Evolutionary conservation across 2,113 vertebrate species (phyloP).

Genomic region (Paramisgurnus dabryanus): DNA sequence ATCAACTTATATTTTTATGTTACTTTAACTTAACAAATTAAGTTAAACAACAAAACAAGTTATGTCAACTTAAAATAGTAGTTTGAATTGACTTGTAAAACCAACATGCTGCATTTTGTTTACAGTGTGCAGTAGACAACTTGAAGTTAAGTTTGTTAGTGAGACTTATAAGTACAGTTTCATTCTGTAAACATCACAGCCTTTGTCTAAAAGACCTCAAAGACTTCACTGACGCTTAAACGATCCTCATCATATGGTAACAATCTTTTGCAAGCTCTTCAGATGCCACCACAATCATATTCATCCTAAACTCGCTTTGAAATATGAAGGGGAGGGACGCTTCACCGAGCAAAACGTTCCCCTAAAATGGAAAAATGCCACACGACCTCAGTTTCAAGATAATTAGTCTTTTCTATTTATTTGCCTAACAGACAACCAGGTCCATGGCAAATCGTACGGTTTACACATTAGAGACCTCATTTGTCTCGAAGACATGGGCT

Average conservation of each 20-base stretch:
- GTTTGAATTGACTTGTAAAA: too few relatives aligned
- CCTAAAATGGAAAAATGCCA: constrained; percentile 60
- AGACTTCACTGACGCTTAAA: constrained; percentile 38
- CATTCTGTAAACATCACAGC: background rate
- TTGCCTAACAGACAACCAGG: constrained; percentile 55
- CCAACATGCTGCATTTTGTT: too few relatives aligned
- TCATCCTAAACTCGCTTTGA: constrained; percentile 60
- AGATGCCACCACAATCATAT: constrained; percentile 62
- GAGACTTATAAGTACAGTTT: background rate
- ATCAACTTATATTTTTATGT: too few relatives aligned
- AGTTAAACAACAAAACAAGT: too few relatives aligned
- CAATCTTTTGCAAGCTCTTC: constrained; percentile 68
- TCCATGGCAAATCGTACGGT: constrained; percentile 58
- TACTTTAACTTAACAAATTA: too few relatives aligned
- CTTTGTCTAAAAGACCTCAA: constrained; percentile 25
- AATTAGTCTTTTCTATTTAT: constrained; percentile 64
- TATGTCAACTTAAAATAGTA: too few relatives aligned
- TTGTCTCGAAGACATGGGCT: constrained; percentile 47
- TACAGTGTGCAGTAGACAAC: constrained; percentile 45
- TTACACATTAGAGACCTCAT: constrained; percentile 53
- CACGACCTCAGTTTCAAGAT: constrained; percentile 36
- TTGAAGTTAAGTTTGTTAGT: constrained; percentile 10
- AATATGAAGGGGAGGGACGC: constrained; percentile 57
- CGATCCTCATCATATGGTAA: constrained; percentile 65
- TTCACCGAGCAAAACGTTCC: constrained; percentile 2